Conservation (phyloP, 92 coral and sea anemone species). For the Metridium senile region DNA sequence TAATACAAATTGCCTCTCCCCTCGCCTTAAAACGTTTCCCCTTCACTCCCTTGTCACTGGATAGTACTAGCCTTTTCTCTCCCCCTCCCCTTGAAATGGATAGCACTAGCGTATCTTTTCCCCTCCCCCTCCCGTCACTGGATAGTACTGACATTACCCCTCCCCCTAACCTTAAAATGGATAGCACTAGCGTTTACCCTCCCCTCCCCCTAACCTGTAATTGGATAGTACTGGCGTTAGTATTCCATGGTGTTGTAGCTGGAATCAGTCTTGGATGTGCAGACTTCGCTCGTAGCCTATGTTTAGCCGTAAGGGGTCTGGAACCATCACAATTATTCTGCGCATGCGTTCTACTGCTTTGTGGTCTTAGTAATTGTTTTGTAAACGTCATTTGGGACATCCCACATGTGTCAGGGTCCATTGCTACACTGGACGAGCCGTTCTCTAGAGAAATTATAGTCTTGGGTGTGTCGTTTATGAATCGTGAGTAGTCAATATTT, state of each 20-base stretch:
- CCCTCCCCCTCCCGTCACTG: background rate
- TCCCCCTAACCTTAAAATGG: background rate
- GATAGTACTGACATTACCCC: background rate
- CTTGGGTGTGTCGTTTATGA: constrained; percentile 44
- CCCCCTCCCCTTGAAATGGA: background rate
- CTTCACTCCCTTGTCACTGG: too few species aligned
- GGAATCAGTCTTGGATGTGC: constrained; percentile 87
- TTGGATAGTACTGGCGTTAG: constrained; percentile 86
- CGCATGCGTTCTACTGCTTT: constrained; percentile 49
- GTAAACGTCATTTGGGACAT: constrained; percentile 51
- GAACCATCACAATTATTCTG: constrained; percentile 17
- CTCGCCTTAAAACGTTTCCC: too few species aligned
- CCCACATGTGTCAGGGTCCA: constrained; percentile 55
- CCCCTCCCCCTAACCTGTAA: constrained; percentile 61
- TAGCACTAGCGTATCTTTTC: background rate
- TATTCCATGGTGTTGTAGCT: constrained; percentile 66
- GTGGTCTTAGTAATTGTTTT: constrained; percentile 59
- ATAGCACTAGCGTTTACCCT: background rate
- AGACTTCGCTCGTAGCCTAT: constrained; percentile 85
- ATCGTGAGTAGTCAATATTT: constrained; percentile 49
- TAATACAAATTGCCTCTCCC: too few species aligned
- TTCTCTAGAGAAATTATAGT: constrained; percentile 49
- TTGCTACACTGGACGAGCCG: constrained; percentile 58
- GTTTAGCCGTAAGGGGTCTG: constrained; percentile 63
- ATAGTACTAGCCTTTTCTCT: background rate